Conservation (phyloP, 2,113 vertebrate genomes). For the Danionella cerebrum region DNA sequence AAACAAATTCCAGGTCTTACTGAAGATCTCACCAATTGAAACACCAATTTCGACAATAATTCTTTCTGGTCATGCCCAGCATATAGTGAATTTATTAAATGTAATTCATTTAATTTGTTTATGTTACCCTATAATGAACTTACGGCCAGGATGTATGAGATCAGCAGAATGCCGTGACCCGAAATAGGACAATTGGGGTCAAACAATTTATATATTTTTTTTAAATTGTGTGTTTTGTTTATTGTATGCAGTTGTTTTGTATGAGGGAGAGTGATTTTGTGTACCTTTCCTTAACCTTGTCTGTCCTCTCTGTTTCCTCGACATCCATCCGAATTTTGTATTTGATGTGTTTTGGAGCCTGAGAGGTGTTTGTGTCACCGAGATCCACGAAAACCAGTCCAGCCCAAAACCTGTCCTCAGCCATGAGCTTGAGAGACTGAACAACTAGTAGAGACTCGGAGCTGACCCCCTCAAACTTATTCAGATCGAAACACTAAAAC, state of each 20-base stretch:
- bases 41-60: too few relatives aligned
- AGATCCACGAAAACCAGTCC: slow-evolving; percentile 80
- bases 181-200: too few relatives aligned
- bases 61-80: too few relatives aligned
- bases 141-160: too few relatives aligned
- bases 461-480: slow-evolving; percentile 80
- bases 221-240: neutral
- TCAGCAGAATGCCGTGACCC: too few relatives aligned
- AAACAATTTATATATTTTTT: too few relatives aligned
- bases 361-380: slow-evolving; percentile 43
- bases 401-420: slow-evolving; percentile 84
- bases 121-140: too few relatives aligned
- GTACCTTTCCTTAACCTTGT: slow-evolving; percentile 80
- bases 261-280: neutral
- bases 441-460: slow-evolving; percentile 74
- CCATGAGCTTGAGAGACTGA: slow-evolving; percentile 75
- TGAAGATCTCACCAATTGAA: too few relatives aligned
- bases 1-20: too few relatives aligned
- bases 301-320: slow-evolving; percentile 81
- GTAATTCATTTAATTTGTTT: too few relatives aligned
- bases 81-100: too few relatives aligned
- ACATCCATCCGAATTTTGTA: slow-evolving; percentile 98
- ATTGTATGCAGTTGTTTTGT: too few relatives aligned
- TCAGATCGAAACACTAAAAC: slow-evolving; percentile 83
- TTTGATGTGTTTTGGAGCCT: slow-evolving; percentile 74